Evolutionary conservation across 2,113 vertebrate species (phyloP).

Genomic region (Catharus bicknelli): DNA sequence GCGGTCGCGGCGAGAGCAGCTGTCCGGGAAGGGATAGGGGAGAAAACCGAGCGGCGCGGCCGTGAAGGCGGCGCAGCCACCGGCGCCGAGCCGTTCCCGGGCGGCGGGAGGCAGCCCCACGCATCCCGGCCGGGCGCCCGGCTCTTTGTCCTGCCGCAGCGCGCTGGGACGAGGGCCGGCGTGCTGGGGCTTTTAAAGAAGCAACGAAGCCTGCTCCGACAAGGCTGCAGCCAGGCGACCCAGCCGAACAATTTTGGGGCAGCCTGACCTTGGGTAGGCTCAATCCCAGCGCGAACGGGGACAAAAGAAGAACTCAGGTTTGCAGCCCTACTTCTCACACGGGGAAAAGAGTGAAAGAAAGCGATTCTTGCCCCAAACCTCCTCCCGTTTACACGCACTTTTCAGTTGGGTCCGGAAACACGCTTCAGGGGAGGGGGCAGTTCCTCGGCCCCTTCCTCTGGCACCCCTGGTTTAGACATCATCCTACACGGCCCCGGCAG

Average conservation of each 20-base stretch:
- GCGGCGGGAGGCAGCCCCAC: neutral
- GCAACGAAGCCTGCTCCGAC: neutral
- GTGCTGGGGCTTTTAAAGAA: neutral
- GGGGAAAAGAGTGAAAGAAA: neutral
- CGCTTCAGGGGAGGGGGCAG: neutral
- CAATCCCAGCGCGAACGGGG: neutral
- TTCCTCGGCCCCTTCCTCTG: neutral
- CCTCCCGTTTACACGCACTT: neutral
- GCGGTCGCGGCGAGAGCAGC: neutral
- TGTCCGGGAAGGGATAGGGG: neutral
- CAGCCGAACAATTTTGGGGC: neutral
- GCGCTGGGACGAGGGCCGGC: neutral
- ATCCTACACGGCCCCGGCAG: neutral
- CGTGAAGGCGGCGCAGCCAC: neutral
- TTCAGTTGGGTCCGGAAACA: neutral
- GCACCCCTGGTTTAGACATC: neutral
- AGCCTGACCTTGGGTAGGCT: neutral
- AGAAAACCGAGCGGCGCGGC: neutral
- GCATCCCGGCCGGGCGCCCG: neutral
- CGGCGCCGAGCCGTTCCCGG: neutral
- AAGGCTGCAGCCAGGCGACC: neutral
- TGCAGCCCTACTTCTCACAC: neutral
- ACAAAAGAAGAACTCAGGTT: neutral
- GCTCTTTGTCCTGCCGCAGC: neutral
- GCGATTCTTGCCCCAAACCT: neutral